Evolutionary conservation across 2,888 invertebrate species (phyloP).

Genomic region (Sympetrum striolatum): DNA sequence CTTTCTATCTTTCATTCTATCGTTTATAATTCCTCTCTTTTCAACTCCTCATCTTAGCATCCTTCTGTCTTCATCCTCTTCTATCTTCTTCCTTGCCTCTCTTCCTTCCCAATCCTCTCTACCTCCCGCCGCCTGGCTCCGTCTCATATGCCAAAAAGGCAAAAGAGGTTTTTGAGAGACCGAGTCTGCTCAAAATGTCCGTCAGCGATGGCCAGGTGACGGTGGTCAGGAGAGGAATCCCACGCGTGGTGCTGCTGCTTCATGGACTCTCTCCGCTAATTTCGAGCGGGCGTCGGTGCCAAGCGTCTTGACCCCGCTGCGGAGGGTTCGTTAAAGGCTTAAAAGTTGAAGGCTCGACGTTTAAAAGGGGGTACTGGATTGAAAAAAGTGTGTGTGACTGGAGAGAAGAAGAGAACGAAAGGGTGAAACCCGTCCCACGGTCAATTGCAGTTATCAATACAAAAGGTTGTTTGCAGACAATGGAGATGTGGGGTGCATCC

Average conservation of each 20-base stretch:
- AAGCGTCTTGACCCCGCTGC: too few species aligned
- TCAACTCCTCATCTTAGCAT: too few species aligned
- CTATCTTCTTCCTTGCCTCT: neutral
- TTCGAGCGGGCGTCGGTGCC: neutral
- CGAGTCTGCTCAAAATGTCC: neutral
- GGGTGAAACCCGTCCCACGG: too few species aligned
- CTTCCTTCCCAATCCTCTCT: too few species aligned
- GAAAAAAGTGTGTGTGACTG: neutral
- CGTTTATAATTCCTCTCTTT: too few species aligned
- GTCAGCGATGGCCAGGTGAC: neutral
- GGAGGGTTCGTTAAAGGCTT: neutral
- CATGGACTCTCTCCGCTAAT: neutral
- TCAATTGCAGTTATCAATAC: too few species aligned
- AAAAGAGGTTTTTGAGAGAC: neutral
- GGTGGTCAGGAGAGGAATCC: neutral
- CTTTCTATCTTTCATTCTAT: too few species aligned
- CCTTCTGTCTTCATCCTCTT: too few species aligned
- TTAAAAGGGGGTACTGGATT: neutral
- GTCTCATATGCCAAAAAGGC: neutral
- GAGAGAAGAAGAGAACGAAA: neutral
- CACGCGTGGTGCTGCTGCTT: neutral
- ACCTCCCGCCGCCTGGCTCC: neutral
- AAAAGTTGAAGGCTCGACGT: neutral
- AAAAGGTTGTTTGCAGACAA: too few species aligned
- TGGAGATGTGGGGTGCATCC: too few species aligned